Evolutionary conservation across 2,113 vertebrate genomes (phyloP).

Genomic region (Oxyura jamaicensis): DNA sequence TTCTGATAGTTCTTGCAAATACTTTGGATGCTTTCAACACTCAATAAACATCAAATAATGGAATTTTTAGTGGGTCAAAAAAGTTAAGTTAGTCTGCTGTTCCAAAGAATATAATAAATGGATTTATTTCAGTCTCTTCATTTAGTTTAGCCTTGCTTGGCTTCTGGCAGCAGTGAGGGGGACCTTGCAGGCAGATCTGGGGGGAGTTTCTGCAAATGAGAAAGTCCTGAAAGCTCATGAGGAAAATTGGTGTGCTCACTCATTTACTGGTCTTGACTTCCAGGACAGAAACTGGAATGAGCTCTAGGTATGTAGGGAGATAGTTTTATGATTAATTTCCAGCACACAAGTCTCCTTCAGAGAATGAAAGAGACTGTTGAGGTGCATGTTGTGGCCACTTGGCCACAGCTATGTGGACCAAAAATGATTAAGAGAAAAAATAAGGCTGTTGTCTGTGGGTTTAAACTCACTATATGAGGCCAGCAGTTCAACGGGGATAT

Average conservation of each 20-base stretch:
- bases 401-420: neutral
- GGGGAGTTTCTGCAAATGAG: neutral
- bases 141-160: neutral
- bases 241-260: neutral
- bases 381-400: neutral
- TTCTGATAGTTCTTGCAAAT: neutral
- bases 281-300: neutral
- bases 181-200: neutral
- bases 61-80: neutral
- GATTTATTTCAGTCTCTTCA: constrained; percentile 13
- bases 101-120: neutral
- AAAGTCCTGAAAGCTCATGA: neutral
- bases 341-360: neutral
- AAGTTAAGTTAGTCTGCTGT: neutral
- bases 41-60: neutral
- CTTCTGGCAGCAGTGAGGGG: neutral
- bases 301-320: neutral
- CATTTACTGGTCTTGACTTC: neutral
- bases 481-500: neutral
- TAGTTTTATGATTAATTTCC: neutral
- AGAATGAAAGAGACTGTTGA: neutral
- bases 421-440: neutral
- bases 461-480: neutral
- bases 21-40: neutral
- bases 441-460: neutral